These are phyloP conservation scores for Cathartes aura DNA, from an alignment of 2,113 vertebrate genomes.

Conservation along the genomic window DNA sequence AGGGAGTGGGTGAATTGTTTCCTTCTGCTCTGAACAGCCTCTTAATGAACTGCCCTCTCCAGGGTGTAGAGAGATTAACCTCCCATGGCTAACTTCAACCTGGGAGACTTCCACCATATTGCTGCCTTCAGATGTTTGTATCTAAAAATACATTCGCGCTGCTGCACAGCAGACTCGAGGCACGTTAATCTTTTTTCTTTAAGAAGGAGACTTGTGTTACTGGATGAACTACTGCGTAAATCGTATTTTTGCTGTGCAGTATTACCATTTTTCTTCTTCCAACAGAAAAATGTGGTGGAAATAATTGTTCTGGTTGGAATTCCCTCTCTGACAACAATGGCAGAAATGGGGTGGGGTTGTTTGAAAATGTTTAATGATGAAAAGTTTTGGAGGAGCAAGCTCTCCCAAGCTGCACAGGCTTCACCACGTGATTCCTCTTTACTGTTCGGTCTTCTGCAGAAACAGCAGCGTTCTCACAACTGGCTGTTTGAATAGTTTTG, in stretches of 20 bases:
- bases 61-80: neutral
- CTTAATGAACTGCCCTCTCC: conserved; percentile 32
- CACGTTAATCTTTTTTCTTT: neutral
- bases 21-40: conserved; percentile 1
- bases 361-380: neutral
- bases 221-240: neutral
- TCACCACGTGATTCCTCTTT: neutral
- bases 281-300: neutral
- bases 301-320: conserved; percentile 38
- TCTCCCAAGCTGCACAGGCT: neutral
- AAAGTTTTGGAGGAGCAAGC: neutral
- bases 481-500: rapidly evolving
- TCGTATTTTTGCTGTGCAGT: neutral
- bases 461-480: neutral
- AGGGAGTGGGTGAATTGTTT: conserved; percentile 20
- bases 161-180: neutral
- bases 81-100: neutral
- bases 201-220: neutral
- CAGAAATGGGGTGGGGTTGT: conserved; percentile 25
- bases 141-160: neutral
- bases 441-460: neutral
- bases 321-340: conserved; percentile 50
- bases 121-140: neutral
- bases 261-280: neutral
- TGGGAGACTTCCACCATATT: conserved; percentile 18